Evolutionary conservation across 2,113 vertebrate species (phyloP).

Genomic region (Thryonomys swinderianus): DNA sequence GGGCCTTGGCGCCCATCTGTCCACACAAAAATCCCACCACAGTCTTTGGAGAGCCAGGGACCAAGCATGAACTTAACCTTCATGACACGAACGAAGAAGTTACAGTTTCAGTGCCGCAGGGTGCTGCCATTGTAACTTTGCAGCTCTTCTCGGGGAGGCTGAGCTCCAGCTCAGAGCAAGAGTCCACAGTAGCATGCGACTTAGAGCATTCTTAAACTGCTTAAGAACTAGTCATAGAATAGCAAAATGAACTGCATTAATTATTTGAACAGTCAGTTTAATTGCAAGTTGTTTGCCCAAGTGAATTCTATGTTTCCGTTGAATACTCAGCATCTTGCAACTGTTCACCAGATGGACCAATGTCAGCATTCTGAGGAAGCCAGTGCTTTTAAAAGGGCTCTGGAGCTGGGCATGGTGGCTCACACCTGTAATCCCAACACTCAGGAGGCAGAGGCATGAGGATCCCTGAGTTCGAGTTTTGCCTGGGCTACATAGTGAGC

Average conservation of each 20-base stretch:
- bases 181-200: neutral
- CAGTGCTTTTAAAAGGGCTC: neutral
- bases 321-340: conserved; percentile 30
- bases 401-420: no score
- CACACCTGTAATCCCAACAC: no score
- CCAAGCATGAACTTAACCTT: neutral
- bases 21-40: neutral
- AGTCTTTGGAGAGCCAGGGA: neutral
- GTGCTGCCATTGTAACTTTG: neutral
- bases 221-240: neutral
- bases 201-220: neutral
- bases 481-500: no score
- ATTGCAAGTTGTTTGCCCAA: neutral
- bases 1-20: neutral
- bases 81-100: neutral
- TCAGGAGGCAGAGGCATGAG: no score
- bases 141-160: neutral
- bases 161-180: neutral
- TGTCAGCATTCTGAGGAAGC: neutral
- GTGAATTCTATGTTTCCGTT: neutral
- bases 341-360: neutral
- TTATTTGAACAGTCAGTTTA: conserved; percentile 14
- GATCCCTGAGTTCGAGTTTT: no score
- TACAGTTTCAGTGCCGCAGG: neutral
- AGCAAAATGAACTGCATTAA: neutral